Base-by-base conservation (phyloP, 2,888 invertebrate genomes). In the Chromoteleia sp. region DNA sequence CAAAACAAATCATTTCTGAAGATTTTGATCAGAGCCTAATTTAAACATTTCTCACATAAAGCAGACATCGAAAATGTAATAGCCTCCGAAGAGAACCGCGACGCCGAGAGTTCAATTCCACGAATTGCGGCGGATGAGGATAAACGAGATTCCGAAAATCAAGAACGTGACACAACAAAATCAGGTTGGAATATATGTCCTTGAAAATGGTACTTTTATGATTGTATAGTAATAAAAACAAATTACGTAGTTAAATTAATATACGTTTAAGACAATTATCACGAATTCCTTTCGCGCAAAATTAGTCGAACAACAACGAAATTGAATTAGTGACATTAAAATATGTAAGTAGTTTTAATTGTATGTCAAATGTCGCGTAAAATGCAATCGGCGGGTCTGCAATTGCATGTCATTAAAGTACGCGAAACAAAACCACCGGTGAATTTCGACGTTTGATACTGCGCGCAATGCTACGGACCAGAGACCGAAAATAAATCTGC, bases 401-500 rank as follows among this genome's bases (percentile, higher is more conserved):
- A 15, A 68, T 48, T 33, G 39, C 45, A 41, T 48, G 63, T 67
- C 58, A 56, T 48, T 58, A 68, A 52, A 43, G 17, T 52, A 21
- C n/a, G 52, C 54, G 14, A 54, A 61, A 68, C 52, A 68, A 67
- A 65, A 52, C 68, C 76, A 67, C 54, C 41, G 30, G 43, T 45
- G 45, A 63, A 74, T 63, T 65, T 45, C 61, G 78, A 39, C 78
- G 56, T 45, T 82, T 81, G 77, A 70, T 74, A 54, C 71, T 52
- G 36, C 8, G 21, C 12, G 52, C 71, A 43, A 45, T 74, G 59
- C 85, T 78, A 82, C 83, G 83, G 84, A 79, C 84, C 83, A 86
- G 85, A 87, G 85, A 84, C 86, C 87, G 82, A 88, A 90, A 90
- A 90, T 89, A 89, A 89, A 87, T 89, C 85, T 80, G 83, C 87